Evolutionary conservation across 2,797 vertebrate genomes (phyloP), one percentile per base, ranked within the genome.

Genomic region (Sebastes matsubarae): DNA sequence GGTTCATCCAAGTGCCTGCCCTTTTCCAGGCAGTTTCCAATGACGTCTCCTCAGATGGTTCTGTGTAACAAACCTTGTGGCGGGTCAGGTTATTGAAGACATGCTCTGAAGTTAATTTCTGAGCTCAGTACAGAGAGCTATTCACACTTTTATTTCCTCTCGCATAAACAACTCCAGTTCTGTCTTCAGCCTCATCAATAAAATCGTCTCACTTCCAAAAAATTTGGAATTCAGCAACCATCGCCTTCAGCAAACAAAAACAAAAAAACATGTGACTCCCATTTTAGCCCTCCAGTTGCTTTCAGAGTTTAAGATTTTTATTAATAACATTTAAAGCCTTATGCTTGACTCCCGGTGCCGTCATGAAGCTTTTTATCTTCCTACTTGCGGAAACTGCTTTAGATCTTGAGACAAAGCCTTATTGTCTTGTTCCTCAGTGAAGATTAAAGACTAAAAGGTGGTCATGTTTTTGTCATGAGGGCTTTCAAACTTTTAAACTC

Each of bases 351-450:
- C 76, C 79, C 8, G 5, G 63, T 89, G 77, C 79, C 68, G 82
- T 83, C 57, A 60, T 46, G 20, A 16, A 65, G 78, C 81, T 85
- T 87, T 89, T 89, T 72, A 87, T 90, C 69, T 74, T 77, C 59
- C 54, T 69, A 54, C 61, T 14, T 50, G 42, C 22, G 77, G 84
- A 84, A 89, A 72, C 52, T 6, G 55, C 72, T 77, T 90, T 6
- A 81, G 82, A 81, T 86, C 78, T 83, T 80, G 30, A 82, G 58
- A 88, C 85, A 91, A 90, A 86, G 66, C 54, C 75, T 52, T 52
- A 80, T 90, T 91, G 84, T 92, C 50, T 68, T 75, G 42, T 65
- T 83, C 68, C 55, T 74, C n/a, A 5, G 64, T 65, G 73, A 58
- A 78, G 81, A 87, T 89, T 82, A 84, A 69, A 89, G 77, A 61